These are phyloP conservation scores for Chloroceryle inda DNA, from an alignment of 2,797 vertebrate species.

Conservation along the genomic window DNA sequence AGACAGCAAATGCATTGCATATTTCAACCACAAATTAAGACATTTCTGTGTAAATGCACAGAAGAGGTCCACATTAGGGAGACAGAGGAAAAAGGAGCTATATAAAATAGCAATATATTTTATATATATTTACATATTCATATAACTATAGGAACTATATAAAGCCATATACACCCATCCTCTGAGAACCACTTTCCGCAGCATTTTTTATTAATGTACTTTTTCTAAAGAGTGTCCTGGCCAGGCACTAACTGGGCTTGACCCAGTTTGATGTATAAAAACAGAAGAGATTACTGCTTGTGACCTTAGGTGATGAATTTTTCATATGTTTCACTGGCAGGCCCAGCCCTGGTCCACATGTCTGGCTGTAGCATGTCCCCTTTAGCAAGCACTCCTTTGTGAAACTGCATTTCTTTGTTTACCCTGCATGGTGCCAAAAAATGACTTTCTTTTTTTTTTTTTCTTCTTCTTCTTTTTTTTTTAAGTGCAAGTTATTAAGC, in stretches of 20 bases:
- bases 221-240: background rate
- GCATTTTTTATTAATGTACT: background rate
- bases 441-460: background rate
- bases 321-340: constrained; percentile 3
- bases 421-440: background rate
- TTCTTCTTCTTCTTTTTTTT: background rate
- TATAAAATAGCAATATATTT: background rate
- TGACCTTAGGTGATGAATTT: background rate
- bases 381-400: background rate
- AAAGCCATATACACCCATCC: background rate
- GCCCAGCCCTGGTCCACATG: background rate
- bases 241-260: background rate
- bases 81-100: background rate
- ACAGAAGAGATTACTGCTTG: background rate
- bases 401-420: constrained; percentile 42
- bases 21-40: background rate
- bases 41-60: background rate
- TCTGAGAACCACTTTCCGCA: background rate
- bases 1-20: background rate
- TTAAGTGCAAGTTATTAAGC: constrained; percentile 51
- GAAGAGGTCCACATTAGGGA: background rate
- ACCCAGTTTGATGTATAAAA: constrained; percentile 2
- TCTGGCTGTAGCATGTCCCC: background rate
- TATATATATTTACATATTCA: background rate
- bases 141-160: background rate